phyloP scores from a whole-genome alignment of 2,888 invertebrate genomes.

The Dioctria rufipes region DNA sequence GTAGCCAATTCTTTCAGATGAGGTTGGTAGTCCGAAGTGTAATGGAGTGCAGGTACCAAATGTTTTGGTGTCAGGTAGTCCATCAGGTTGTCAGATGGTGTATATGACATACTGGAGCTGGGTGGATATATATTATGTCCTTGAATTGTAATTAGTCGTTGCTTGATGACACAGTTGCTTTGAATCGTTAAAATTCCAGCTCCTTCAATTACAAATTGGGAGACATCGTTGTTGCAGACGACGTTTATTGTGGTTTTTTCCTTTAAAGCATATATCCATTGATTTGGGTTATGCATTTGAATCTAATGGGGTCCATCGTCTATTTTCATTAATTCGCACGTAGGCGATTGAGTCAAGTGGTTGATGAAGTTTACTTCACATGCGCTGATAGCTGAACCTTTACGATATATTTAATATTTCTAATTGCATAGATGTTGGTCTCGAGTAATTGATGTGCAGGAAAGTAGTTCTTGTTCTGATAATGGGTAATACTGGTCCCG shows the following conservation, averaged over 20 bases:
- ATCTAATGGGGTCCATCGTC: background rate
- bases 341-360: background rate
- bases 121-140: background rate
- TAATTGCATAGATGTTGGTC: background rate
- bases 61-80: background rate
- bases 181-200: background rate
- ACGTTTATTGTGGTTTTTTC: background rate
- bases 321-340: background rate
- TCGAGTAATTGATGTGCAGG: background rate
- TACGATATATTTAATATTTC: background rate
- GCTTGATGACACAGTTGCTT: background rate
- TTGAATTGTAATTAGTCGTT: background rate
- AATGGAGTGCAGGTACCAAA: no score
- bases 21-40: no score
- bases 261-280: background rate
- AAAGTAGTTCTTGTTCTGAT: background rate
- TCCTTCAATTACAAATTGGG: background rate
- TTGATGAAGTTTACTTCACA: conserved; percentile 2
- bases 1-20: no score
- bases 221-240: background rate
- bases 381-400: background rate
- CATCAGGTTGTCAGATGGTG: background rate
- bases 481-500: background rate
- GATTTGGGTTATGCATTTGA: background rate
- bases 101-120: background rate